Conservation (phyloP, 1,140 invertebrate genomes). For the Papilio glaucus region DNA sequence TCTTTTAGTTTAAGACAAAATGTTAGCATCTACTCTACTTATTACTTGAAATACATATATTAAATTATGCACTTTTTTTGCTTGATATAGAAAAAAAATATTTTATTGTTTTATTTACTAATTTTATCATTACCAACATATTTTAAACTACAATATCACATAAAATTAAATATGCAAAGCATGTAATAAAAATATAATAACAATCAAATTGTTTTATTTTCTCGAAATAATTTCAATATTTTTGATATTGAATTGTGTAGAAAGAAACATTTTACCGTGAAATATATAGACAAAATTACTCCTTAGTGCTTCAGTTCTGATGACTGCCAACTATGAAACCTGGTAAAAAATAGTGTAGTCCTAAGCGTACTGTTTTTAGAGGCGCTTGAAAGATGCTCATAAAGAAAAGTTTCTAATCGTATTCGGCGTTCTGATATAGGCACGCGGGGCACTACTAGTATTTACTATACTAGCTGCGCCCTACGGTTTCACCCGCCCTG, state of each 20-base stretch:
- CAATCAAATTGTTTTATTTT: conserved; percentile 28
- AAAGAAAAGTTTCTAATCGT: too few species aligned
- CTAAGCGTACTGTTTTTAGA: too few species aligned
- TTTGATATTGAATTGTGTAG: background rate
- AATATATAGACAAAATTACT: background rate
- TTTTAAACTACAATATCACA: conserved; percentile 4
- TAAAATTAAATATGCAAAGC: background rate
- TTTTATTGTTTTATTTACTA: background rate
- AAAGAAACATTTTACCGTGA: too few species aligned
- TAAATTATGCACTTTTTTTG: conserved; percentile 17
- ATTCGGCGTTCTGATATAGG: too few species aligned
- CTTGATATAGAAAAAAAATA: background rate
- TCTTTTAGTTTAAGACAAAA: conserved; percentile 1
- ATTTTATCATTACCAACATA: background rate
- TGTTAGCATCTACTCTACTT: background rate
- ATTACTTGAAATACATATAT: background rate
- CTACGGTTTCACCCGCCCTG: too few species aligned
- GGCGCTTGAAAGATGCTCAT: too few species aligned
- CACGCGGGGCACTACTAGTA: too few species aligned
- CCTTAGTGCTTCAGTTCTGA: too few species aligned
- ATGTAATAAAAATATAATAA: conserved; percentile 35
- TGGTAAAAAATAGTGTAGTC: too few species aligned
- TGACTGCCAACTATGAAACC: too few species aligned
- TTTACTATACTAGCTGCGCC: too few species aligned
- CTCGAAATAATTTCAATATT: background rate